Percentiles rank a stretch among this genome's conserved stretches.
phyloP scores from a whole-genome alignment of 2,797 vertebrate genomes.

The Oceanodroma leucorhoa region DNA sequence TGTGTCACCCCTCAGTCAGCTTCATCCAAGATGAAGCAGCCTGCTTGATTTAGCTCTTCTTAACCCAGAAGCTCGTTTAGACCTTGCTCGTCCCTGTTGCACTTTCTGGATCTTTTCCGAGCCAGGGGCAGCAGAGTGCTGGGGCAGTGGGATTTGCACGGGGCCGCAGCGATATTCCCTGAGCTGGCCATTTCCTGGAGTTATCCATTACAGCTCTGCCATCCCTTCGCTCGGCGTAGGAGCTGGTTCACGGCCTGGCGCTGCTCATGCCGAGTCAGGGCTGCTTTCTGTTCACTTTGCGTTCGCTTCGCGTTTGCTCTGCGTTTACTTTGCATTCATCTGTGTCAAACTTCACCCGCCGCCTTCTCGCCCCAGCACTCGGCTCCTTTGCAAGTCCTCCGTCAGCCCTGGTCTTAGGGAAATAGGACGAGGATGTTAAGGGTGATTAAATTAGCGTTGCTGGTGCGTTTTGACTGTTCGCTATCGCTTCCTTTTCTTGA shows the following conservation, averaged over 20 bases:
- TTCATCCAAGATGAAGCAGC: background rate
- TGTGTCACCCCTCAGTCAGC: rapidly evolving
- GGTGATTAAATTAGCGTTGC: background rate
- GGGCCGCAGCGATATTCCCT: rapidly evolving
- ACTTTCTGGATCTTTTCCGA: rapidly evolving
- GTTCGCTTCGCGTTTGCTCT: rapidly evolving
- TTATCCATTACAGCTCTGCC: background rate
- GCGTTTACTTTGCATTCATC: background rate
- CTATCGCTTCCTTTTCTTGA: background rate
- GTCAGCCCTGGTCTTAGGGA: background rate
- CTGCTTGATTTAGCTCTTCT: background rate
- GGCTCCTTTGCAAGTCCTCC: background rate
- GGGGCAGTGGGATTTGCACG: background rate
- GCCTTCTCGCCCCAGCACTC: background rate
- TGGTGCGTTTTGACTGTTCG: background rate
- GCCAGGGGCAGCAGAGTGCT: background rate
- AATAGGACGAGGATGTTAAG: background rate
- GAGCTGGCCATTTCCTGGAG: background rate
- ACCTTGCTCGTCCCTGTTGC: background rate
- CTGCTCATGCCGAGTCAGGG: background rate
- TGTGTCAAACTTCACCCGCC: background rate
- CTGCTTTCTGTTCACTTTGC: background rate
- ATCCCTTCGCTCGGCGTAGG: rapidly evolving
- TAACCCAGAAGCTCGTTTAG: background rate
- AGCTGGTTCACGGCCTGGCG: background rate